Base-by-base conservation (phyloP, 2,888 invertebrate genomes). In the Drosophila paucipuncta region DNA sequence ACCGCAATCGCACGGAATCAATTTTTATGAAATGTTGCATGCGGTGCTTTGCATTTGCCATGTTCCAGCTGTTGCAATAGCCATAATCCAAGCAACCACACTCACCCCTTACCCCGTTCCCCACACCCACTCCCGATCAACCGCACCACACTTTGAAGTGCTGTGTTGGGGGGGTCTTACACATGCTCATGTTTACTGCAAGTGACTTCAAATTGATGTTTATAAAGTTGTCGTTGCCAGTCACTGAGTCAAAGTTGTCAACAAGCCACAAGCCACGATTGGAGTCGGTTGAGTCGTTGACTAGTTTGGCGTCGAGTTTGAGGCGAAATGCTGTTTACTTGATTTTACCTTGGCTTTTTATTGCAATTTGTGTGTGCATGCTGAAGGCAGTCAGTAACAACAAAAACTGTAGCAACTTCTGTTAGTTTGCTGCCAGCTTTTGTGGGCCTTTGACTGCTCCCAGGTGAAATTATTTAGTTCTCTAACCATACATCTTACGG, bases 11-110 rank as follows among this genome's bases (percentile, higher is more conserved):
- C 82, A 79, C 68, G 65, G 74, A 83, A 84, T 83, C 81, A 81
- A 83, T 83, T 84, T 81, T 78, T 80, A 80, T 74, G 72, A 84
- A 83, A 83, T 80, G 84, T 75, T 83, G 73, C 80, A 74, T 69
- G 68, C 57, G 57, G 57, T 57, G 69, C 62, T 55, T 60, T 76
- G 39, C 64, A 63, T 66, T 50, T 67, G 55, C 72, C 61, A 65
- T 71, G 77, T 54, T 59, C 80, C 83, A 80, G 81, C 81, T 77
- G 81, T 77, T 71, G 74, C 68, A 73, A 31, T 55, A 31, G 41
- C 59, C 39, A 39, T 58, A 53, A 58, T 58, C 13, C 41, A 33
- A 7, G 11, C 43, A 53, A 1, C 18, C 13, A 28, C n/a, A 10
- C n/a, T 1, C 54, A 18, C 13, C 22, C 49, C 35, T 9, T 31